Evolutionary conservation across 2,797 vertebrate genomes (phyloP), one percentile per base, ranked within the genome.

Genomic region (Bovichtus variegatus): DNA sequence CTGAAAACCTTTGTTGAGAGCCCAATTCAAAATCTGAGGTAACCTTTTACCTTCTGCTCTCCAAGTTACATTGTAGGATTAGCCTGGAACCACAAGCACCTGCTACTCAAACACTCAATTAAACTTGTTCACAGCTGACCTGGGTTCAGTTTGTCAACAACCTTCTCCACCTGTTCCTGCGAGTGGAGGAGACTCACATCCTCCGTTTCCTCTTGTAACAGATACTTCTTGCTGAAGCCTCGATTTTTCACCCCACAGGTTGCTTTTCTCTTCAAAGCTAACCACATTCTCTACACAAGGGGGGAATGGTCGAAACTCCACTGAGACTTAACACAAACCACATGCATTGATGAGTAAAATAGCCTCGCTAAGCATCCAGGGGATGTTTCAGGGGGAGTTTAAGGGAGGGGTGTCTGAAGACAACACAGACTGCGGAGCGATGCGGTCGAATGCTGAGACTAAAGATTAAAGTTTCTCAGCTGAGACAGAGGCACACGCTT

Each of bases 391-490:
- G n/a, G n/a, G n/a, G n/a, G n/a, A n/a, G 31, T 19, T 2, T 12
- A 13, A 15, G 29, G 34, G 62, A 47, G 47, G 49, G 60, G 50
- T 9, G 55, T 70, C 50, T 83, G 71, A 50, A 84, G 70, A 47
- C 57, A 43, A 53, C 9, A 9, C 23, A 68, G 46, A 76, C 53
- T 23, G 44, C 47, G n/a, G 41, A 47, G 46, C 29, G 3, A 44
- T 27, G 53, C 57, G 41, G 43, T 34, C 19, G 21, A 68, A 71
- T 27, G 40, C 49, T 23, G 53, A 59, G 60, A 54, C 59, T n/a
- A 13, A 74, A 83, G 72, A 90, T 91, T 62, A 89, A 91, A 90
- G 25, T 34, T 41, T 80, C 71, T 63, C 60, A 31, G 84, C 72
- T 41, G 74, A 74, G 75, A 81, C 71, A 36, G 76, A 80, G 76